Evolutionary conservation across 64 coral and sea anemone genomes (phyloP), one percentile per base, ranked within the genome.

Genomic region (Montipora foliosa): DNA sequence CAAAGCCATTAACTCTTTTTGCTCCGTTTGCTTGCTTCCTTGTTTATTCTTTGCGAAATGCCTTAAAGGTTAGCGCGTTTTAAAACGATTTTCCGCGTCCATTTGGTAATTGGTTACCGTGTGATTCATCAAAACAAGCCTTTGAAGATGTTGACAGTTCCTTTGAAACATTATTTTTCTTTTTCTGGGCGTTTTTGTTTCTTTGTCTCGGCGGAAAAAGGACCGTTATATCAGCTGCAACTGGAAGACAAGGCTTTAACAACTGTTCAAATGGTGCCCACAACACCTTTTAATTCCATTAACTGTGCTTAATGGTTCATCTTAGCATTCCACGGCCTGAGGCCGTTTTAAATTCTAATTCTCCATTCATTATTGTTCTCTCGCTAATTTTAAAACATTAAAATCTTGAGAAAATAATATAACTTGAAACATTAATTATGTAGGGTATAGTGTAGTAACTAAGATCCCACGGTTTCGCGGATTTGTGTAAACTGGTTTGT

Each of bases 161-260:
- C 15, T 71, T 85, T 70, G 48, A 85, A 71, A 71, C 61, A 71
- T 85, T 85, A 50, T 85, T 70, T 85, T 85, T 46, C 82, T 85
- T 69, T 49, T 51, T 16, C 5, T 11, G 4, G 76, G 44, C 44
- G 44, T 78, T 78, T 71, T 85, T 69, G 62, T 85, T 85, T 85
- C 44, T 70, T 50, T 49, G 47, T 64, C 47, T 85, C 22, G 7
- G 44, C 44, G 60, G 45, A 70, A 83, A 45, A 50, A 14, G 53
- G 16, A 85, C 82, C 82, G 82, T 85, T 85, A 85, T 85, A 69
- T 85, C 82, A 85, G 82, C 82, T 85, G 82, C 47, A 70, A 69
- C 47, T 85, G 67, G 82, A 47, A 3, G 82, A 22, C 61, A 71
- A 13, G 8, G 62, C 51, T 85, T 68, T 50, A 85, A 71, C 82